Base-by-base conservation (phyloP, 1,140 invertebrate genomes). In the Chymomyza costata region DNA sequence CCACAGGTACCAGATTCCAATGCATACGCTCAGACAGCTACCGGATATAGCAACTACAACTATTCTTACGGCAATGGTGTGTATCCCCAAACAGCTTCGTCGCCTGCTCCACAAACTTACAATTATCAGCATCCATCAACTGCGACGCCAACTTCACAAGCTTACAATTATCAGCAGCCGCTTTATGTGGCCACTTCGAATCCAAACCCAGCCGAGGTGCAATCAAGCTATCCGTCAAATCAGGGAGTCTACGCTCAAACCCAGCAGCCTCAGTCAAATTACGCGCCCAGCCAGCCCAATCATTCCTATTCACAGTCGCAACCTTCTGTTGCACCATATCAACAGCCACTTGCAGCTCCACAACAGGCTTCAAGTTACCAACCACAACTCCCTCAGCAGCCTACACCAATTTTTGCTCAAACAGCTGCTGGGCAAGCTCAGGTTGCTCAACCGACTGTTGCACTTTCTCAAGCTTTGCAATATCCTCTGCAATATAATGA, bases 161-260 rank as follows among this genome's bases (percentile, higher is more conserved):
- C 47, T 14, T 80, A 54, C 13, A 78, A 48, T 50, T 48, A 71
- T 19, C 73, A 78, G 58, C 74, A 78, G 45, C 82, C 76, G 0
- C 46, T 82, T 25, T 84, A 82, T 62, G 74, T 82, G 45, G 62
- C 82, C 18, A 83, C 81, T 3, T 60, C 67, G 2, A 34, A 48
- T 6, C 35, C 40, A 6, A 5, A 30, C 16, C 21, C 32, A 39
- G 11, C 43, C 1, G 19, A 44, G 1, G 37, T 14, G 2, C 70
- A 65, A n/a, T n/a, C n/a, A n/a, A n/a, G n/a, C n/a, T 51, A 6
- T 37, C 0, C 44, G 44, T 3, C 44, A 61, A 7, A 50, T 7
- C 2, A 44, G 1, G 11, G 25, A 1, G 43, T 40, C 7, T 66
- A 56, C 38, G 6, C 43, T 0, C 47, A 48, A 5, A n/a, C 55